Conservation (phyloP, 2,797 vertebrate genomes). For the Picus viridis region DNA sequence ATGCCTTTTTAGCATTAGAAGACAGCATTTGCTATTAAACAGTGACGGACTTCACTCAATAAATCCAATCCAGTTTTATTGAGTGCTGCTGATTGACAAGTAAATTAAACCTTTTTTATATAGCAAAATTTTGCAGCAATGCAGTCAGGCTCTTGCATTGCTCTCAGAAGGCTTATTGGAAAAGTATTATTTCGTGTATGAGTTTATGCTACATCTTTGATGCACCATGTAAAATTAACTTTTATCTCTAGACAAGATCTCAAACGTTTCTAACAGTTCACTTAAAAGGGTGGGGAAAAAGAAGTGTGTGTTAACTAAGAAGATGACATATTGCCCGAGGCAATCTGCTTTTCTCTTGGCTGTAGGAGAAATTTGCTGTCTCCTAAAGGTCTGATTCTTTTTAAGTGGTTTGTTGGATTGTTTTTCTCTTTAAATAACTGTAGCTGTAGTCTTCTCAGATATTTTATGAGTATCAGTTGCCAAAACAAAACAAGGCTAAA, state of each 20-base stretch:
- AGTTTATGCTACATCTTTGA: slow-evolving; percentile 6
- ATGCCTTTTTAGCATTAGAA: background rate
- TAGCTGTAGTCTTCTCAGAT: background rate
- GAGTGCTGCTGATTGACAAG: slow-evolving; percentile 8
- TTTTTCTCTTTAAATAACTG: background rate
- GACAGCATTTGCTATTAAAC: background rate
- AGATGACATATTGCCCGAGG: slow-evolving; percentile 60
- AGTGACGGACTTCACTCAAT: background rate
- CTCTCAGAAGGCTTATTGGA: background rate
- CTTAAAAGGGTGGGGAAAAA: slow-evolving; percentile 55
- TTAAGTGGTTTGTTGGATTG: background rate
- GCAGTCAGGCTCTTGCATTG: background rate
- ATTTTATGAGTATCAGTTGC: slow-evolving; percentile 43
- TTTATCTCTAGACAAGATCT: slow-evolving; percentile 67
- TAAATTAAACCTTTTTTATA: background rate
- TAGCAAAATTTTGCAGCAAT: background rate
- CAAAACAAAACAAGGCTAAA: slow-evolving; percentile 41
- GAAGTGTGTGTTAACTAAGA: slow-evolving; percentile 61
- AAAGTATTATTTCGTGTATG: slow-evolving; percentile 33
- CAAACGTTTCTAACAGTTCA: slow-evolving; percentile 56
- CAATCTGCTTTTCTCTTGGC: slow-evolving; percentile 52
- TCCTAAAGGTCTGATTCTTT: slow-evolving; percentile 51
- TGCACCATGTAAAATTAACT: slow-evolving; percentile 59
- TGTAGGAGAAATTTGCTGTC: slow-evolving; percentile 46
- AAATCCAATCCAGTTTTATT: slow-evolving; percentile 9